A percentile compares a stretch with the other conserved stretches of the same genome.
Evolutionary conservation across 2,888 invertebrate genomes (phyloP).

Genomic region (Drosophila heteroneura): DNA sequence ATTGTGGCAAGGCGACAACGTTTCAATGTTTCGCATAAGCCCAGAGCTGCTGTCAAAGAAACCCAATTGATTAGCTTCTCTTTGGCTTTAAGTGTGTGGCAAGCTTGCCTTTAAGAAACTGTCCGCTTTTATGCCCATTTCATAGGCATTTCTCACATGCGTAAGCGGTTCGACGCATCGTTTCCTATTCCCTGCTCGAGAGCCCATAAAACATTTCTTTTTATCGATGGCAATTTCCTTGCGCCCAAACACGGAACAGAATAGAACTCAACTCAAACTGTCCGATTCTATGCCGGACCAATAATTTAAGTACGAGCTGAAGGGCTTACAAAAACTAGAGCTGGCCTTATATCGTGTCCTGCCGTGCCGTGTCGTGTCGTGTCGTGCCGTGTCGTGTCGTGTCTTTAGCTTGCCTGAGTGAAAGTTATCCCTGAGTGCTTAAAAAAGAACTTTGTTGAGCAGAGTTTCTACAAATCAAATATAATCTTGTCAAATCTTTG

Average conservation of each 20-base stretch:
- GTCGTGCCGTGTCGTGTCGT: background rate
- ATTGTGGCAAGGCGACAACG: conserved; percentile 10
- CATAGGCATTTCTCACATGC: conserved; percentile 52
- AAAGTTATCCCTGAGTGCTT: too few species aligned
- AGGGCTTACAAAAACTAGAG: background rate
- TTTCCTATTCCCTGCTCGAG: conserved; percentile 16
- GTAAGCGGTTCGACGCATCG: conserved; percentile 27
- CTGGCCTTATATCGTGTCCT: background rate
- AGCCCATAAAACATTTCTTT: conserved; percentile 51
- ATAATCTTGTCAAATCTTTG: background rate
- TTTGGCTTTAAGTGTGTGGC: conserved; percentile 32
- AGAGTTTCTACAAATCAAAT: background rate
- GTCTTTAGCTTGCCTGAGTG: too few species aligned
- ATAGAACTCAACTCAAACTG: conserved; percentile 20
- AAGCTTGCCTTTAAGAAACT: conserved; percentile 21
- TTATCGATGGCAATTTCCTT: conserved; percentile 70
- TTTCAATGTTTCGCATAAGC: background rate
- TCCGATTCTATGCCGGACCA: conserved; percentile 27
- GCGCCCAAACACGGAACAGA: conserved; percentile 31
- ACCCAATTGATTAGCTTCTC: conserved; percentile 38
- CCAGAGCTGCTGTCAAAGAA: conserved; percentile 3
- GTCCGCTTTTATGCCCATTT: conserved; percentile 46
- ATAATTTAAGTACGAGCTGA: conserved; percentile 45
- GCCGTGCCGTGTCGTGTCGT: background rate
- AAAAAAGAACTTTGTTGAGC: background rate